A percentile compares a stretch with the other conserved stretches of the same genome.
phyloP scores from a whole-genome alignment of 2,797 vertebrate genomes.

The Peromyscus aztecus region DNA sequence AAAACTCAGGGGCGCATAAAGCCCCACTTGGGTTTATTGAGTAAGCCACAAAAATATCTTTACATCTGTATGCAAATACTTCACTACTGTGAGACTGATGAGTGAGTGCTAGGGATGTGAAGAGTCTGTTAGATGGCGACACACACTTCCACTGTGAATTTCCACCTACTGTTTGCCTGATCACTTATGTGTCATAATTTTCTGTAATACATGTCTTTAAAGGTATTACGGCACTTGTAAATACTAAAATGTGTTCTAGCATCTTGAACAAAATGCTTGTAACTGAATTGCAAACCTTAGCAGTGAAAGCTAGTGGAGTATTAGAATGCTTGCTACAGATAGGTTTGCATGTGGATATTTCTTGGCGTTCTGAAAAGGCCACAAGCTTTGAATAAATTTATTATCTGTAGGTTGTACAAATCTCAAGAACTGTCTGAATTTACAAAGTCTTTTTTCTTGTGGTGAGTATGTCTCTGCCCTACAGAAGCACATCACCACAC shows the following conservation, averaged over 20 bases:
- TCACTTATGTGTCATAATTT: constrained; percentile 49
- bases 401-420: not conserved
- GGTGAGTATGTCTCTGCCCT: not conserved
- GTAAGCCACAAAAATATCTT: constrained; percentile 76
- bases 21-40: constrained; percentile 78
- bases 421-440: not conserved
- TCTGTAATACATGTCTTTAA: constrained; percentile 31
- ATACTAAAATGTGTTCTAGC: not conserved
- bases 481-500: not conserved
- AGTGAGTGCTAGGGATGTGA: not conserved
- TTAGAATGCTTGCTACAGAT: not conserved
- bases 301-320: not conserved
- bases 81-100: constrained; percentile 57
- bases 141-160: not conserved
- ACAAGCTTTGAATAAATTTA: constrained; percentile 46
- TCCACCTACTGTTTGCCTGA: not conserved
- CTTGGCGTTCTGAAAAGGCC: constrained; percentile 31
- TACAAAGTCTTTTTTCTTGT: not conserved
- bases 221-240: constrained; percentile 11
- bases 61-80: constrained; percentile 81
- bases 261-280: constrained; percentile 36
- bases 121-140: not conserved
- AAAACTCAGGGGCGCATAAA: constrained; percentile 81
- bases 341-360: not conserved
- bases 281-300: constrained; percentile 29